Evolutionary conservation across 2,888 invertebrate genomes (phyloP), one percentile per base, ranked within the genome.

Genomic region (Oasisia sp.): DNA sequence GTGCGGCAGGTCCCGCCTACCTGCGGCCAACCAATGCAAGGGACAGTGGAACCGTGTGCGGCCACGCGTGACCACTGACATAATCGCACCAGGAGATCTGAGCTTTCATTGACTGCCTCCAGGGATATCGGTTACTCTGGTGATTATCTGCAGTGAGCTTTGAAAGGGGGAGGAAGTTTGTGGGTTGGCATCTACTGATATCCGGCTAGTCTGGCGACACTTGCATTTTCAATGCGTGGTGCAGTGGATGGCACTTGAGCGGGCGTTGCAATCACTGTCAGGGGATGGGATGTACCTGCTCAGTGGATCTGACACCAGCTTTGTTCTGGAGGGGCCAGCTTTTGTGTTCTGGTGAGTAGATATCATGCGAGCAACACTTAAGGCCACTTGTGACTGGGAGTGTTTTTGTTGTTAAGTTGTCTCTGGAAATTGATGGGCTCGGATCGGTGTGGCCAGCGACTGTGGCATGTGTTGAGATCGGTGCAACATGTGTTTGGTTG

Each of bases 111-210:
- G 74, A 74, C 74, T 74, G 74, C 74, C 74, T 74, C 27, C 50
- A 19, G 74, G 74, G 74, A 74, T 74, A 74, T 74, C 74, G n/a
- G 74, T 74, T 74, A 74, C 74, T 74, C 27, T 74, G 74, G 74
- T 74, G 74, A 74, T 74, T 74, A 74, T 74, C 74, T 74, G n/a
- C 74, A 74, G 74, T n/a, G 74, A n/a, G 74, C 74, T 74, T 74
- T 74, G 74, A 74, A 74, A 74, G 74, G 27, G 74, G 27, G 74
- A 74, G 74, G 74, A 74, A 74, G 74, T 74, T 74, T 74, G 74
- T 19, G 19, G 74, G 14, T 19, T 74, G 74, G 74, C 27, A 74
- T 74, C 74, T 74, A 74, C 74, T 74, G 74, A 74, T 74, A 74
- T n/a, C 74, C 27, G 56, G 50, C 50, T 27, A 74, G 74, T 74